phyloP scores from a whole-genome alignment of 2,797 vertebrate genomes.

The Rhinoraja longicauda region DNA sequence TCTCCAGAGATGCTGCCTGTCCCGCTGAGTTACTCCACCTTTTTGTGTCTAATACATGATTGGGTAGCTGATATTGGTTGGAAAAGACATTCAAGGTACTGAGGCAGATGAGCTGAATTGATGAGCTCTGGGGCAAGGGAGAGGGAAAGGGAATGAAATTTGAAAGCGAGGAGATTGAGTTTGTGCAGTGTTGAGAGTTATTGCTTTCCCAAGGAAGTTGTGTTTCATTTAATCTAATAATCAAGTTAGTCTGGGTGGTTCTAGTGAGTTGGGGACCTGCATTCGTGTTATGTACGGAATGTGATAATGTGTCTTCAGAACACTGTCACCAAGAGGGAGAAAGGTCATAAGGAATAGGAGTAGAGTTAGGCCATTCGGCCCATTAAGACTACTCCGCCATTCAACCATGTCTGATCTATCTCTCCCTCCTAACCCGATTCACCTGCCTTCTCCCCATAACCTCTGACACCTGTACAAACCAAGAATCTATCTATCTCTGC shows the following conservation, averaged over 20 bases:
- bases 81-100: neutral
- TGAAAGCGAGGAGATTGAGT: neutral
- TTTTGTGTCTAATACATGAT: too few species aligned
- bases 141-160: neutral
- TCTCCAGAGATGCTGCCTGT: too few species aligned
- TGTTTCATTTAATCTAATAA: neutral
- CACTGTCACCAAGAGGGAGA: neutral
- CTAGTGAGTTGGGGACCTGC: neutral
- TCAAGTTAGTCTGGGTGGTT: neutral
- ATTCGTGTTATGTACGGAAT: neutral
- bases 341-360: neutral
- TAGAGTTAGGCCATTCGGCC: too few species aligned
- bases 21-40: too few species aligned
- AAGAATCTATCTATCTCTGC: too few species aligned
- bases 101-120: neutral
- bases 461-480: too few species aligned
- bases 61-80: too few species aligned
- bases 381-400: too few species aligned
- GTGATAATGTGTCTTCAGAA: neutral
- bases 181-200: too few species aligned
- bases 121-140: neutral
- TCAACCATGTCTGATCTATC: too few species aligned
- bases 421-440: too few species aligned
- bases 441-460: too few species aligned
- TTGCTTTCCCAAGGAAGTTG: neutral